A percentile compares a stretch with the other conserved stretches of the same genome.
Conservation (phyloP, 2,888 invertebrate species). For the Epsilonema sp. region DNA sequence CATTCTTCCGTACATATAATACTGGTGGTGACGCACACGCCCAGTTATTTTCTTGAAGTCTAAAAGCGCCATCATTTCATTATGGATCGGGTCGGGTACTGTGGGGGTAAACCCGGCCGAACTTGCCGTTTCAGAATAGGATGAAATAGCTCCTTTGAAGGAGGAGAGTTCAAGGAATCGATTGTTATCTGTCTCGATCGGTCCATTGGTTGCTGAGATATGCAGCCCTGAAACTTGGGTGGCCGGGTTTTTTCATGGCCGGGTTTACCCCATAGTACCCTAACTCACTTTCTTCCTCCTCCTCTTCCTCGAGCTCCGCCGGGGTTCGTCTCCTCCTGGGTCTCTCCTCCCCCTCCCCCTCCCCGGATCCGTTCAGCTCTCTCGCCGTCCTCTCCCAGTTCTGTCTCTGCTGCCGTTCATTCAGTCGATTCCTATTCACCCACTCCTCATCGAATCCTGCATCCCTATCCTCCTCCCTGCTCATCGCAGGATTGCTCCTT, state of each 20-base stretch:
- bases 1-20: background rate
- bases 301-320: background rate
- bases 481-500: constrained; percentile 1
- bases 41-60: too few relatives aligned
- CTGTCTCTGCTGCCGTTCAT: background rate
- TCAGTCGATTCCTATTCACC: background rate
- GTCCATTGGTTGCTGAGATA: too few relatives aligned
- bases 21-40: too few relatives aligned
- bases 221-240: too few relatives aligned
- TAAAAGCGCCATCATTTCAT: too few relatives aligned
- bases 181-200: too few relatives aligned
- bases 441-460: background rate
- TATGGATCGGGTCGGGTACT: background rate
- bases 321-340: background rate
- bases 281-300: background rate
- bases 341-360: background rate
- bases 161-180: too few relatives aligned
- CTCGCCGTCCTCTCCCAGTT: background rate
- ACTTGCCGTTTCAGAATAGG: too few relatives aligned
- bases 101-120: too few relatives aligned
- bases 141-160: too few relatives aligned
- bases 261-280: too few relatives aligned
- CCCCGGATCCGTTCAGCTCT: constrained; percentile 1
- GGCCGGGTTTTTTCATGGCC: too few relatives aligned
- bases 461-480: background rate